phyloP scores from a whole-genome alignment of 23 tunicate genomes.

The Ciona savignyi region DNA sequence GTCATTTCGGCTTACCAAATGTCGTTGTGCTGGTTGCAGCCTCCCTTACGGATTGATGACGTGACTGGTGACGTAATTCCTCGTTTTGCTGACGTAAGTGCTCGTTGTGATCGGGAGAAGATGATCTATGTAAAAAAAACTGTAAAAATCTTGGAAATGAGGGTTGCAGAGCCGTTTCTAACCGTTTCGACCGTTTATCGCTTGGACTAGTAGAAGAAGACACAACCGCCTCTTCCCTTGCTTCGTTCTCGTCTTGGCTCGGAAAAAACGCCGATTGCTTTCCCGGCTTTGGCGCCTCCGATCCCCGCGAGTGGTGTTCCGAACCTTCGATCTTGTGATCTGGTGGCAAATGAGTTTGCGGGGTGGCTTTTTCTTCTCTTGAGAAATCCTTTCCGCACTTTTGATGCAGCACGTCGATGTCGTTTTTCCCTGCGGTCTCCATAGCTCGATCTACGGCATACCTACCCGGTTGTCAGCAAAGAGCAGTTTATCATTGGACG shows the following conservation, averaged over 20 bases:
- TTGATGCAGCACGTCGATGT: not conserved
- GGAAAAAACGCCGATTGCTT: not conserved
- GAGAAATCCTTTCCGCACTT: not conserved
- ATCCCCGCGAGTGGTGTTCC: not conserved
- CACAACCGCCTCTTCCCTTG: not conserved
- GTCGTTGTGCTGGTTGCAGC: not conserved
- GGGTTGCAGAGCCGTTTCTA: not conserved
- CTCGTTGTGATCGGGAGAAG: not conserved
- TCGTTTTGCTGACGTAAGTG: not conserved
- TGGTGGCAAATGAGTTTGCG: not conserved
- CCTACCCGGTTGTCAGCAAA: not conserved
- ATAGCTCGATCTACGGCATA: not conserved
- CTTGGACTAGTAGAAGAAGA: not conserved
- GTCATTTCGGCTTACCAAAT: not conserved
- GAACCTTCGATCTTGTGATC: not conserved
- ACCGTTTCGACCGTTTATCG: not conserved
- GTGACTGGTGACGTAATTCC: not conserved
- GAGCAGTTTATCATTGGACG: too few species aligned
- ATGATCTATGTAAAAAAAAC: not conserved
- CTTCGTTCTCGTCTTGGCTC: not conserved
- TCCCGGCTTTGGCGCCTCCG: not conserved
- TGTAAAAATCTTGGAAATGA: not conserved
- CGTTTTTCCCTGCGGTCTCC: not conserved
- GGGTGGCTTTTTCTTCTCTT: not conserved
- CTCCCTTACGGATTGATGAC: not conserved